Percentiles rank a stretch among this genome's conserved stretches.
Conservation (phyloP, 2,888 invertebrate species). For the Plebejus argus region DNA sequence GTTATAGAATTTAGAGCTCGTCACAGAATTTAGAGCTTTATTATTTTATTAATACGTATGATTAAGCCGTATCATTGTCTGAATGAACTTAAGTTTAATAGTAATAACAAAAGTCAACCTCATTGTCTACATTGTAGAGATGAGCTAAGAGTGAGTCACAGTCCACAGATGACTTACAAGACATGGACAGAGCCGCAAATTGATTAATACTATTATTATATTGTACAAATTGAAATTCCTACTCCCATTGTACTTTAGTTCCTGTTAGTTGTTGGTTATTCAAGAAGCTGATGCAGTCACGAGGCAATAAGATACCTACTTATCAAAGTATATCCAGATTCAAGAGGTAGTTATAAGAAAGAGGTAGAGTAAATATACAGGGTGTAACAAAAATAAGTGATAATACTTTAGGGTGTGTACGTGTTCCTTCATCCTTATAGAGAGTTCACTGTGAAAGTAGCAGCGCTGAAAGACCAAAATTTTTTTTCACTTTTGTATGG, state of each 20-base stretch:
- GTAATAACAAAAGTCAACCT: background rate
- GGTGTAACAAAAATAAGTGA: no score
- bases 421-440: no score
- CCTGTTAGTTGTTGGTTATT: background rate
- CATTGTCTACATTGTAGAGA: background rate
- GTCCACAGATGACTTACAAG: background rate
- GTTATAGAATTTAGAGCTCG: background rate
- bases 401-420: no score
- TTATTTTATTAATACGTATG: background rate
- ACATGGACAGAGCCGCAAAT: background rate
- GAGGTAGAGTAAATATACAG: no score
- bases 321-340: no score
- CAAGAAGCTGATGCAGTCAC: background rate
- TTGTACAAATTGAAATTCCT: background rate
- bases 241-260: background rate
- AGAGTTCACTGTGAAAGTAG: no score
- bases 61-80: background rate
- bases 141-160: conserved; percentile 17
- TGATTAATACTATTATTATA: background rate
- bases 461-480: no score
- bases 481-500: no score
- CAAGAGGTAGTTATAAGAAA: no score
- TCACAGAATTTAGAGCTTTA: background rate
- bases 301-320: background rate
- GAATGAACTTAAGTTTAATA: background rate